Conservation (phyloP, 2,797 vertebrate genomes). For the Enteromius paludinosus region DNA sequence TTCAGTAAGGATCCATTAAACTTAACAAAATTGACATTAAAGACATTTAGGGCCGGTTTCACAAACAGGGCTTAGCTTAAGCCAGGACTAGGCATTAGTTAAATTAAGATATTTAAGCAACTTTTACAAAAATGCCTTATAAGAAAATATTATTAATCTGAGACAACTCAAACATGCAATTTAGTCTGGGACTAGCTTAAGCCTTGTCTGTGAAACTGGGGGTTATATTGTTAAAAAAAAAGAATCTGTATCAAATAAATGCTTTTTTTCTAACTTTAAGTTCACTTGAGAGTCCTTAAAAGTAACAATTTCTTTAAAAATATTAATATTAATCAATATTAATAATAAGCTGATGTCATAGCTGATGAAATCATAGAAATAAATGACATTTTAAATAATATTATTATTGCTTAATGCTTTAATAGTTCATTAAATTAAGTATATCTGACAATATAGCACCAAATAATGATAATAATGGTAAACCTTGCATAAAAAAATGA, state of each 20-base stretch:
- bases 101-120: no score
- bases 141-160: no score
- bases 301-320: neutral
- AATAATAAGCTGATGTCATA: neutral
- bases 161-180: no score
- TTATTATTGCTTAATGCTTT: neutral
- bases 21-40: neutral
- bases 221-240: neutral
- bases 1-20: neutral
- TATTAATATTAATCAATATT: neutral
- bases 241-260: neutral
- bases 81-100: no score
- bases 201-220: no score
- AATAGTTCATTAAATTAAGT: constrained; percentile 6
- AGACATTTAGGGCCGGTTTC: no score
- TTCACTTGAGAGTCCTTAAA: neutral
- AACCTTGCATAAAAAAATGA: constrained; percentile 35
- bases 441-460: constrained; percentile 24
- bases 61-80: no score
- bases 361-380: neutral
- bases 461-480: constrained; percentile 34
- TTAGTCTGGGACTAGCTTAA: no score
- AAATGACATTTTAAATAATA: neutral
- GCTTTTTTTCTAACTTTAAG: neutral
- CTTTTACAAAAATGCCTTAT: no score